A percentile compares a stretch with the other conserved stretches of the same genome.
These are phyloP conservation scores for Cydia splendana DNA, from an alignment of 1,140 invertebrate species.

Conservation along the genomic window DNA sequence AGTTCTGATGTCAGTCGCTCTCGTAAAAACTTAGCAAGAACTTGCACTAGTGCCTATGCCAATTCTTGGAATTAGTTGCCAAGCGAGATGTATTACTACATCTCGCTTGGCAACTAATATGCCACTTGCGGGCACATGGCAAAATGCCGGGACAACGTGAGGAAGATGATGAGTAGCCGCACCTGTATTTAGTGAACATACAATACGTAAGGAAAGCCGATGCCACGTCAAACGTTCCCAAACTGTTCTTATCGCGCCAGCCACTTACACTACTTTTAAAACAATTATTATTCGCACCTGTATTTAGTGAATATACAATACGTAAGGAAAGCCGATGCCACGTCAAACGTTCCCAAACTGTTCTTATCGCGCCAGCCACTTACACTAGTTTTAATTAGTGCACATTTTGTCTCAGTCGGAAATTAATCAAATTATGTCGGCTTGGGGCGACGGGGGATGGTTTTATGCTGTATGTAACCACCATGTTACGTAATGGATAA, in stretches of 20 bases:
- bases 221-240: conserved; percentile 47
- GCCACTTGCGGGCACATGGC: no score
- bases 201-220: conserved; percentile 49
- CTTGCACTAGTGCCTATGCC: no score
- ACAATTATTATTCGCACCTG: conserved; percentile 32
- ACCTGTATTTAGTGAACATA: conserved; percentile 34
- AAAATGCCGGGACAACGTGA: no score
- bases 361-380: conserved; percentile 75
- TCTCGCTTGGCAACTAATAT: no score
- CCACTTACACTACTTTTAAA: conserved; percentile 78
- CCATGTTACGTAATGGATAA: neutral
- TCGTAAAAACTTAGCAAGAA: no score
- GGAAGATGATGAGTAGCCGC: no score
- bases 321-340: conserved; percentile 52
- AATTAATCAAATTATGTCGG: conserved; percentile 77
- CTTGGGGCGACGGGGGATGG: conserved; percentile 53
- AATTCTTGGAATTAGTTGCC: no score
- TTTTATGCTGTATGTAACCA: conserved; percentile 37
- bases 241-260: conserved; percentile 70
- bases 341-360: conserved; percentile 52
- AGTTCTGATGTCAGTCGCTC: no score
- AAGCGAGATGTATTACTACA: no score
- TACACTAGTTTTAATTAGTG: conserved; percentile 78
- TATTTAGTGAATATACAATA: conserved; percentile 36
- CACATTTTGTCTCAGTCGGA: conserved; percentile 71